Conservation (phyloP, 2,797 vertebrate species). For the Buceros bicornis region DNA sequence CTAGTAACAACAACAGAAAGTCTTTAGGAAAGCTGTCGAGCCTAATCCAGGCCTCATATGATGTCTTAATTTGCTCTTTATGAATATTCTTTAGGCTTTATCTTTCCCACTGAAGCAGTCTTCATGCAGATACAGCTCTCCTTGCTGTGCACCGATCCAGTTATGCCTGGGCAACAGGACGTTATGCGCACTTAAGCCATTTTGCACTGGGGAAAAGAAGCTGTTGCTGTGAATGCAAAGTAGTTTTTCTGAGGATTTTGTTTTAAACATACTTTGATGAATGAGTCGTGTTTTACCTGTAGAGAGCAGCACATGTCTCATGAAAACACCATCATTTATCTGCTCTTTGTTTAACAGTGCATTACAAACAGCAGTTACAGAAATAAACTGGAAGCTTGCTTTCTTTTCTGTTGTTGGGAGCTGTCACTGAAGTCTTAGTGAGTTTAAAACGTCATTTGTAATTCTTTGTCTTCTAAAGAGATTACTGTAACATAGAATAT, state of each 20-base stretch:
- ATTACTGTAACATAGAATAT: constrained; percentile 53
- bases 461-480: constrained; percentile 56
- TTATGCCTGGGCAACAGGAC: accelerated
- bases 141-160: neutral
- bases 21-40: constrained; percentile 12
- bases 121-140: neutral
- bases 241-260: neutral
- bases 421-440: neutral
- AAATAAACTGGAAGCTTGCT: neutral
- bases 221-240: neutral
- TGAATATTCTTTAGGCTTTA: neutral
- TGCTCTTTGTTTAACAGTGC: neutral
- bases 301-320: neutral
- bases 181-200: neutral
- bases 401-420: neutral
- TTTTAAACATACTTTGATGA: neutral
- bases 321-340: neutral
- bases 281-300: neutral
- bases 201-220: neutral
- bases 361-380: neutral
- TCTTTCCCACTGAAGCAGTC: neutral
- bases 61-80: constrained; percentile 22
- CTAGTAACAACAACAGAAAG: neutral
- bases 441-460: constrained; percentile 55
- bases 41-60: neutral